Percentiles rank a stretch among this genome's conserved stretches.
These are phyloP conservation scores for Dromiciops gliroides DNA, from an alignment of 2,113 vertebrate genomes.

Conservation along the genomic window DNA sequence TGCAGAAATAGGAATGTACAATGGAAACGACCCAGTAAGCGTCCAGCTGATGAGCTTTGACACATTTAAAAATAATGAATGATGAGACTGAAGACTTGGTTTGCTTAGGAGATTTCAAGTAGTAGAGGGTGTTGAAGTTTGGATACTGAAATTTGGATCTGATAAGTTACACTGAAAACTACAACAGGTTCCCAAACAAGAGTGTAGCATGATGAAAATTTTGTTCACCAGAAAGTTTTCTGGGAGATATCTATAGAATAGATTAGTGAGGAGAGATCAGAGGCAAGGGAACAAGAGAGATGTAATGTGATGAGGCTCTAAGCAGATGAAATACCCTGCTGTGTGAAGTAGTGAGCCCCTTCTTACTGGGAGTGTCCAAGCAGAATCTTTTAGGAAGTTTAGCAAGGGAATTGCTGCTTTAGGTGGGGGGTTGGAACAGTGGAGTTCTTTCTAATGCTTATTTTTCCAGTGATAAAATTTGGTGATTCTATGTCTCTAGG, in stretches of 20 bases:
- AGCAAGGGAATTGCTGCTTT: not conserved
- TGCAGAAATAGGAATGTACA: not conserved
- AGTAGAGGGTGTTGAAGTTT: not conserved
- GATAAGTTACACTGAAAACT: not conserved
- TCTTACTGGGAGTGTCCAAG: not conserved
- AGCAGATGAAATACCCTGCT: not conserved
- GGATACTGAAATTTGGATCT: not conserved
- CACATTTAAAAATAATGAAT: not conserved
- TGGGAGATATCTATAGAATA: not conserved
- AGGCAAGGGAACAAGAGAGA: constrained; percentile 5
- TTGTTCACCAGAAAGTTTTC: not conserved
- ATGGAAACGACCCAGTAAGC: not conserved
- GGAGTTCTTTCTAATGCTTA: not conserved
- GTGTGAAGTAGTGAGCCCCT: not conserved
- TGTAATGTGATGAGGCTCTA: not conserved
- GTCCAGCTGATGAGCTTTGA: not conserved
- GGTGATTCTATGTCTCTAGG: not conserved
- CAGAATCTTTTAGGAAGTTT: not conserved
- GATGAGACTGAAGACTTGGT: not conserved
- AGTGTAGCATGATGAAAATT: not conserved
- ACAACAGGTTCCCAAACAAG: not conserved
- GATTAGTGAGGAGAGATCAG: not conserved
- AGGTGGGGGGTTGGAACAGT: not conserved
- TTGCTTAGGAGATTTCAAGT: not conserved
- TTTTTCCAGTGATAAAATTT: not conserved